Evolutionary conservation across 2,113 vertebrate species (phyloP), one percentile per base, ranked within the genome.

Genomic region (Xenopus borealis): DNA sequence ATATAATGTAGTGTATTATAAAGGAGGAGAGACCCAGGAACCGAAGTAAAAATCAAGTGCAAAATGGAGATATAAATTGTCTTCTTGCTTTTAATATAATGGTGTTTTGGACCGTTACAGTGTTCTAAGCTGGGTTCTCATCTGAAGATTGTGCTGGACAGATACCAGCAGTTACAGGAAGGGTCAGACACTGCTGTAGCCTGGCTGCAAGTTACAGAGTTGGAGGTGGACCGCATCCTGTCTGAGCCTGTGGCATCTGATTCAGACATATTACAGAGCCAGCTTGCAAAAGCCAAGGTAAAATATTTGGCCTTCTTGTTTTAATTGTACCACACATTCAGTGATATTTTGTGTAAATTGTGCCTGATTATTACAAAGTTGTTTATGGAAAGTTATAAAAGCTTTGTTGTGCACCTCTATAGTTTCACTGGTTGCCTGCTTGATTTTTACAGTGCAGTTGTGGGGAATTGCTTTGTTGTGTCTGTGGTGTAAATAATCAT

Each of bases 81-180:
- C 16, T 2, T 27, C 23, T 27, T 27, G 23, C 23, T 27, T 13
- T 8, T 8, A 10, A n/a, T 58, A 20, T 58, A 20, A 5, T 58
- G 57, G 9, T 14, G 11, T 12, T 19, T 45, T 72, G 27, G 20
- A 0, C 53, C 62, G 62, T 64, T 66, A 44, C 84, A 99, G 97
- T 97, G 96, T 18, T 84, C 89, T 55, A 92, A 88, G 65, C 83
- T 98, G 65, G 95, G 96, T 2, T 84, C 89, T 59, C 94, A 94
- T 73, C 84, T 99, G 79, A 92, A 82, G 16, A 84, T 87, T 74
- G 79, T 98, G 30, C 79, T 97, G 84, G 92, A 94, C 72, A 88
- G 89, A 69, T 97, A 93, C 87, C 94, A 95, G 85, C 94, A 96
- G 81, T 98, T 97, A 85, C 95, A 96, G 88, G 95, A 93, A 47